Evolutionary conservation across 2,113 vertebrate genomes (phyloP).

Genomic region (Sturnira hondurensis): DNA sequence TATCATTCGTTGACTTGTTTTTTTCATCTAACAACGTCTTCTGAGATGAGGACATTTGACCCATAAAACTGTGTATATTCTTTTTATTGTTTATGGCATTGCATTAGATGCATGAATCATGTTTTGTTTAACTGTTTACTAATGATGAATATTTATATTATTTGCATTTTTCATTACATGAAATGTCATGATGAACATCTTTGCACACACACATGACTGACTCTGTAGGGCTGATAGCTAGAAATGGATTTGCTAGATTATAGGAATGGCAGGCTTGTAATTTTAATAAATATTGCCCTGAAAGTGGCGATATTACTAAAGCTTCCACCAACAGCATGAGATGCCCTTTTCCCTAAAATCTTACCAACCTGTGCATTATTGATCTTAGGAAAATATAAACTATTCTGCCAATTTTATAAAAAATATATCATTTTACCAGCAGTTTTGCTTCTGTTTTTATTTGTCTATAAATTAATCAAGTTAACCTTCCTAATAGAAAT

Average conservation of each 20-base stretch:
- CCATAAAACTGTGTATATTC: background rate
- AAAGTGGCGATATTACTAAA: background rate
- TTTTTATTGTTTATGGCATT: background rate
- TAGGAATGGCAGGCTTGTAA: background rate
- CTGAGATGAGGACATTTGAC: background rate
- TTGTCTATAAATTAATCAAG: background rate
- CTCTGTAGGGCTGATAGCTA: background rate
- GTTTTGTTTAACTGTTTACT: constrained; percentile 1
- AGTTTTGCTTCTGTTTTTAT: background rate
- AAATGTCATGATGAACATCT: background rate
- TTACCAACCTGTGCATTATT: background rate
- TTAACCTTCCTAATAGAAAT: background rate
- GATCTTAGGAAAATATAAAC: background rate
- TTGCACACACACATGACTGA: background rate
- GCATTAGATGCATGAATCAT: background rate
- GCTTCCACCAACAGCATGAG: background rate
- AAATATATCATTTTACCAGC: background rate
- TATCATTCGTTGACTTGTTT: background rate
- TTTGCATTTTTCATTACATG: background rate
- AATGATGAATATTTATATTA: background rate
- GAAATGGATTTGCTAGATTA: background rate
- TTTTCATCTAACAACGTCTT: background rate
- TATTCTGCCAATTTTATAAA: background rate
- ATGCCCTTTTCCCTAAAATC: background rate
- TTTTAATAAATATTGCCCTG: background rate